Evolutionary conservation across 2,113 vertebrate species (phyloP).

Genomic region (Erythrocercus mccallii): DNA sequence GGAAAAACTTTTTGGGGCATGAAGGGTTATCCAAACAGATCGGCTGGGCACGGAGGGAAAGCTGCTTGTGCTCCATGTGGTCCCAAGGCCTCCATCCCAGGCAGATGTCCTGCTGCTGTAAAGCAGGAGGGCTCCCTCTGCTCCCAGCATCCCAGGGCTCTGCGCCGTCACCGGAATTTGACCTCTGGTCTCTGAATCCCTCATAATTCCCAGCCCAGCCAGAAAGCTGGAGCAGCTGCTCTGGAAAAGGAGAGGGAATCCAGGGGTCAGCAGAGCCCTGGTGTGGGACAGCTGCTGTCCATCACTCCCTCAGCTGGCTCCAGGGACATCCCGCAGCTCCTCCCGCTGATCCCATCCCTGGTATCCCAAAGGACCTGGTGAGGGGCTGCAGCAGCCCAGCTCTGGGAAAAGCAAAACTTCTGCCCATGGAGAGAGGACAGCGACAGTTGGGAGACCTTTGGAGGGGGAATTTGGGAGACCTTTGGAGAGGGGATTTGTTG

Average conservation of each 20-base stretch:
- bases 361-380: fast-evolving
- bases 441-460: fast-evolving
- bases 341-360: not conserved
- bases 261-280: fast-evolving
- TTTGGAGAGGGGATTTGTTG: not conserved
- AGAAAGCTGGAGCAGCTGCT: not conserved
- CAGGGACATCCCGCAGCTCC: not conserved
- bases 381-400: not conserved
- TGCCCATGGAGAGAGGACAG: fast-evolving
- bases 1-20: not conserved
- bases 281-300: not conserved
- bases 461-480: not conserved
- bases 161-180: not conserved
- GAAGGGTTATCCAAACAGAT: not conserved
- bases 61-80: not conserved
- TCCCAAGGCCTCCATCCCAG: not conserved
- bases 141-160: not conserved
- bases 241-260: fast-evolving
- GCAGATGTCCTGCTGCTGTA: not conserved
- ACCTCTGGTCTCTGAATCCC: not conserved
- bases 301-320: not conserved
- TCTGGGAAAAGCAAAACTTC: not conserved
- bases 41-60: not conserved
- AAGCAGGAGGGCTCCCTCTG: not conserved
- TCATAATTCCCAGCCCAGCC: not conserved